Evolutionary conservation across 2,113 vertebrate genomes (phyloP), one percentile per base, ranked within the genome.

Genomic region (Catharus bicknelli): DNA sequence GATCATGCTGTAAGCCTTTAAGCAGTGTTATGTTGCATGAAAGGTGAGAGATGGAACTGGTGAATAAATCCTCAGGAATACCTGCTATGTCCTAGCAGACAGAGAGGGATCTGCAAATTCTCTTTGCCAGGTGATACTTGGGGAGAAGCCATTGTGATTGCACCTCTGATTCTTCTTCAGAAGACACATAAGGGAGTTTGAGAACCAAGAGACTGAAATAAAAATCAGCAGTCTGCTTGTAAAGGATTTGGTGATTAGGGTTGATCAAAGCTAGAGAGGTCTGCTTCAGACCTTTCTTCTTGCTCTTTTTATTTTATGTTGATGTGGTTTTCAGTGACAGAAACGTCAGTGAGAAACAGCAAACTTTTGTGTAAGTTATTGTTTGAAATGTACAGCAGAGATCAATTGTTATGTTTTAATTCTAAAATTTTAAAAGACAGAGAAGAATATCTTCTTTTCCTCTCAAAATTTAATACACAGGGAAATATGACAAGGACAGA

Each of bases 1-100:
- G 57, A 53, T 45, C 10, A 40, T 45, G 30, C 64, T 47, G 32
- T 54, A 61, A 90, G 27, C n/a, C n/a, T 75, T 72, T 47, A 61
- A 90, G 30, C 27, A 72, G 19, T 0, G 0, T 77, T 81, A 30
- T 0, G 0, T 13, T 27, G 27, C 17, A 1, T 26, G 45, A 32
- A 64, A 72, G 34, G 29, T 58, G 48, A 43, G 47, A 54, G 66
- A 18, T 29, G 13, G 45, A 70, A 43, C 53, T 58, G 62, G 48
- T 36, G 42, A 73, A 47, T 73, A 64, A 91, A 38, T 84, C 42
- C 26, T 58, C 26, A 58, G 64, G 34, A 87, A 36, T 55, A 74
- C 4, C 58, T 70, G 55, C 17, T 74, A 7, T 43, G 22, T 59
- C 27, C 61, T 36, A n/a, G 30, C 30, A 81, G 59, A 20, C 4